Percentiles rank a stretch among this genome's conserved stretches.
phyloP scores from a whole-genome alignment of 2,113 vertebrate species.

The Microtus richardsoni region DNA sequence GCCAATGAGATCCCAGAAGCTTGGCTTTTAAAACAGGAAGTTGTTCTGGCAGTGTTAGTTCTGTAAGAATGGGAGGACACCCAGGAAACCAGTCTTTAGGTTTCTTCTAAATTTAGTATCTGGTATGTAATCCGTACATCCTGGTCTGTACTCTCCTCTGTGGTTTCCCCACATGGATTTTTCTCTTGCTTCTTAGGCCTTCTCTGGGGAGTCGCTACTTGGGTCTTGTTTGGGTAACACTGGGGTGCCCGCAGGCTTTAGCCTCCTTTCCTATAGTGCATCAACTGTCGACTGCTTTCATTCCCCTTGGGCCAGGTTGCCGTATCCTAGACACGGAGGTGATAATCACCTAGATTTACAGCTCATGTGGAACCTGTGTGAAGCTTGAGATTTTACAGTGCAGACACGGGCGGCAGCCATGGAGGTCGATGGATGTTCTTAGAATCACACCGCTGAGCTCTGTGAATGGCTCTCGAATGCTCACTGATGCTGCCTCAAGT shows the following conservation, averaged over 20 bases:
- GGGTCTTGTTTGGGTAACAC: conserved; percentile 50
- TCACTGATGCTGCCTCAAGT: conserved; percentile 49
- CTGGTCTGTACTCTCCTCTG: not conserved
- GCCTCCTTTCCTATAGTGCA: conserved; percentile 23
- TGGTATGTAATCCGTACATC: not conserved
- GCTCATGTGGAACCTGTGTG: conserved; percentile 44
- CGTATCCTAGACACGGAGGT: conserved; percentile 63
- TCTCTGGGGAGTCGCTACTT: not conserved
- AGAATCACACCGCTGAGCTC: conserved; percentile 35
- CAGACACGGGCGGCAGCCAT: conserved; percentile 24
- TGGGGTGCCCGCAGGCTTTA: not conserved
- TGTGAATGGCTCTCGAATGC: conserved; percentile 59
- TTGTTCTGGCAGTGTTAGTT: not conserved
- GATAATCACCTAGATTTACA: conserved; percentile 79
- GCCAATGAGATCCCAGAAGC: not conserved
- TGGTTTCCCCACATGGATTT: conserved; percentile 6
- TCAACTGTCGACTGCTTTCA: conserved; percentile 40
- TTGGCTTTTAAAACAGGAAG: conserved; percentile 10
- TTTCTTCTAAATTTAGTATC: not conserved
- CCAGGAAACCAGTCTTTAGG: not conserved
- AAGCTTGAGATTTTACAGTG: conserved; percentile 69
- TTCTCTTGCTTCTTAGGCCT: conserved; percentile 26
- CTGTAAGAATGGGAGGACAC: not conserved
- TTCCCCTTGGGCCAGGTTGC: conserved; percentile 58
- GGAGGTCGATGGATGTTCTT: conserved; percentile 60